phyloP scores from a whole-genome alignment of 92 coral and sea anemone genomes.

The Porites evermanni region DNA sequence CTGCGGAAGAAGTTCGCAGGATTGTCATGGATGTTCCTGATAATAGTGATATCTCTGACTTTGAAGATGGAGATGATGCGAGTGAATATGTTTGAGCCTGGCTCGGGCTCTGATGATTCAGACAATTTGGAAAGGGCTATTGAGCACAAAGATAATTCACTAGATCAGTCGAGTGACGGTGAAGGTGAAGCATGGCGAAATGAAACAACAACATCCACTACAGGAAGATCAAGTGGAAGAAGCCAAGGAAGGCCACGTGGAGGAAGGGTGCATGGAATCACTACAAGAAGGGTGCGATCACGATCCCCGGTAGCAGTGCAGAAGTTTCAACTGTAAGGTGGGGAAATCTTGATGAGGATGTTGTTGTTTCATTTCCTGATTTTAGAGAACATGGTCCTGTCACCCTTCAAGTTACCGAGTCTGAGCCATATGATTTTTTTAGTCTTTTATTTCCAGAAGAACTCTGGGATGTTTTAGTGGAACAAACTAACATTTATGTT shows the following conservation, averaged over 20 bases:
- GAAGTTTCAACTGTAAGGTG: slow-evolving; percentile 3
- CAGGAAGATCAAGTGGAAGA: neutral
- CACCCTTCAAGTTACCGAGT: slow-evolving; percentile 2
- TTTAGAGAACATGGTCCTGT: neutral
- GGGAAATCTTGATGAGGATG: slow-evolving; percentile 11
- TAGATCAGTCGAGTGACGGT: neutral
- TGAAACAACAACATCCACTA: neutral
- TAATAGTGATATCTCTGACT: neutral
- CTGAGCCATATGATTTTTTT: neutral
- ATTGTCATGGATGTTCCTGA: neutral
- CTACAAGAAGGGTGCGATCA: slow-evolving; percentile 10
- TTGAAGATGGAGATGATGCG: too few species aligned
- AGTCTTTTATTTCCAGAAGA: neutral
- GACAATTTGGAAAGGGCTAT: too few species aligned
- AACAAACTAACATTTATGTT: neutral
- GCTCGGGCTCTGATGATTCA: too few species aligned
- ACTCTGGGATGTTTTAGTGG: too few species aligned
- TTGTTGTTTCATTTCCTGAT: slow-evolving; percentile 10
- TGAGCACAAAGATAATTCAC: neutral
- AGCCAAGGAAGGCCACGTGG: slow-evolving; percentile 12
- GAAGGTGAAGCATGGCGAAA: neutral
- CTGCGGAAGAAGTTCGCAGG: slow-evolving; percentile 35
- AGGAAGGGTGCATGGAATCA: neutral
- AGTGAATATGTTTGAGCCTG: too few species aligned
- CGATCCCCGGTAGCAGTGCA: slow-evolving; percentile 11